Evolutionary conservation across 1,140 invertebrate genomes (phyloP).

Genomic region (Bombus polaris): DNA sequence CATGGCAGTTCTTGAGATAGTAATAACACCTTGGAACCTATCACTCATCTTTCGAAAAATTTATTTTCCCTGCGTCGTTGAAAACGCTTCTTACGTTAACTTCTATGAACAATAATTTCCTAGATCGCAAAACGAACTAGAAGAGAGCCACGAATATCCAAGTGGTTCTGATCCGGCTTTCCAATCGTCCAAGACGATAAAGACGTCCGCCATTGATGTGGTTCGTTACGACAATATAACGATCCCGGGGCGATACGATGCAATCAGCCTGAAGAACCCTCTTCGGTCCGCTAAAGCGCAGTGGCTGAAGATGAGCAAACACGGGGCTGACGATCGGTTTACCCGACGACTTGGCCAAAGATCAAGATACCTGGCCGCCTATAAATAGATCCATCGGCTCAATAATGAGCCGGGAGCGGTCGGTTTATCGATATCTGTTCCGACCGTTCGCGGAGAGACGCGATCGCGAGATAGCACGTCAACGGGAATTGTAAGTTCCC

Average conservation of each 20-base stretch:
- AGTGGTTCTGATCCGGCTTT: conserved; percentile 2
- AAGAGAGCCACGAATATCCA: background rate
- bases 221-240: conserved; percentile 42
- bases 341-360: conserved; percentile 41
- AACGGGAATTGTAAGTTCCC: no score
- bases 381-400: conserved; percentile 48
- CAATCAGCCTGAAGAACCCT: conserved; percentile 17
- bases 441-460: no score
- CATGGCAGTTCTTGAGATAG: background rate
- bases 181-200: conserved; percentile 36
- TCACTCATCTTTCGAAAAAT: background rate
- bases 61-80: background rate
- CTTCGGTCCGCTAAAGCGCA: background rate
- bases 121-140: background rate
- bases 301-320: conserved; percentile 37
- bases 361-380: conserved; percentile 44
- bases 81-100: background rate
- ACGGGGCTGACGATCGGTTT: conserved; percentile 29
- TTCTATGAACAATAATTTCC: background rate
- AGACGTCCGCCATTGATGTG: conserved; percentile 10
- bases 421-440: conserved; percentile 46
- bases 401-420: conserved; percentile 32
- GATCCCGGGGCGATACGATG: conserved; percentile 42
- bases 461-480: no score
- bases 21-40: background rate